Conservation (phyloP, 2,113 vertebrate genomes). For the Dendropsophus ebraccatus region DNA sequence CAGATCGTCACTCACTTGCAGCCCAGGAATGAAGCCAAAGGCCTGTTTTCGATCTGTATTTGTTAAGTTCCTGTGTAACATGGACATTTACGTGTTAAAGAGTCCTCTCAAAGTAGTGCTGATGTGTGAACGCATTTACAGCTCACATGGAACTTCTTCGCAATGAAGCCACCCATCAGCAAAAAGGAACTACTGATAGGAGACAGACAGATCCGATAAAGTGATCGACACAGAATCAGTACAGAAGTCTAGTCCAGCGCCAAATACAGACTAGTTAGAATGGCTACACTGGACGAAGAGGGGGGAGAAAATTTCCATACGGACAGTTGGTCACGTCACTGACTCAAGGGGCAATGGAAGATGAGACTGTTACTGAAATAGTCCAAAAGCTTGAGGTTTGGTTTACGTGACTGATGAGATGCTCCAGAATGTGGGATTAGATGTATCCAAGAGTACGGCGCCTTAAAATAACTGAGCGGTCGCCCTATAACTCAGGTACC, state of each 20-base stretch:
- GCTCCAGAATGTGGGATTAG: neutral
- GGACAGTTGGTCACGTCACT: neutral
- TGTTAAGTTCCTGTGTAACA: too few species aligned
- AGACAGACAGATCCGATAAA: neutral
- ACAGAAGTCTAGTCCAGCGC: neutral
- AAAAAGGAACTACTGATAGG: neutral
- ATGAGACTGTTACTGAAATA: neutral
- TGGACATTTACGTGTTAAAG: too few species aligned
- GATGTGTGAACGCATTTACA: too few species aligned
- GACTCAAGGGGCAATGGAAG: neutral
- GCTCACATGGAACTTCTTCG: neutral
- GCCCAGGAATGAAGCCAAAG: too few species aligned
- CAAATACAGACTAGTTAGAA: neutral
- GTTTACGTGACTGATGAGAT: too few species aligned
- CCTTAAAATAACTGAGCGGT: neutral
- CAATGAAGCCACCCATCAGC: neutral
- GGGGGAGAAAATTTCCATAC: too few species aligned
- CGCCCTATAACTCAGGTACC: neutral
- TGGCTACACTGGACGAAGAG: neutral
- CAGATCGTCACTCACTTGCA: too few species aligned
- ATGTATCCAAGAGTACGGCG: neutral
- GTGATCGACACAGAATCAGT: neutral
- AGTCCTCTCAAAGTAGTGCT: too few species aligned
- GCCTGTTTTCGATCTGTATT: too few species aligned
- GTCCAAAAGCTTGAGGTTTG: neutral